Evolutionary conservation across 2,888 invertebrate genomes (phyloP).

Genomic region (Lysandra bellargus): DNA sequence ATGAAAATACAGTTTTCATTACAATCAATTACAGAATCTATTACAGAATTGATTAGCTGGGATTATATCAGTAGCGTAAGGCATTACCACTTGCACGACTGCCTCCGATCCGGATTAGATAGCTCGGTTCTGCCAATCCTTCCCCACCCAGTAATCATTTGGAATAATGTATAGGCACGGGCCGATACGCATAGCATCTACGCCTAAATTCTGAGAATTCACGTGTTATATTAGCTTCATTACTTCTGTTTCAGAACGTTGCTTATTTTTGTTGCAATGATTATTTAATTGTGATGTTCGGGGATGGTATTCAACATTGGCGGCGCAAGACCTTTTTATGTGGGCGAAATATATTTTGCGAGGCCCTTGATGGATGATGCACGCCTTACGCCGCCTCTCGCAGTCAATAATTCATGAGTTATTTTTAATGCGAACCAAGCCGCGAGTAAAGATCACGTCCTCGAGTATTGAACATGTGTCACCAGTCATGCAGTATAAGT

Average conservation of each 20-base stretch:
- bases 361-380: no score
- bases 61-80: slow-evolving; percentile 5
- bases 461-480: no score
- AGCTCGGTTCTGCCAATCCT: slow-evolving; percentile 2
- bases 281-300: background rate
- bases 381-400: no score
- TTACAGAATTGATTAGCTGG: background rate
- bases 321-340: no score
- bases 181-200: background rate
- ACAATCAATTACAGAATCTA: no score
- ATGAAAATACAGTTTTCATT: no score
- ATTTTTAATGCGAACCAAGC: no score
- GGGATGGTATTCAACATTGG: no score
- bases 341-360: no score
- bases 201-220: background rate
- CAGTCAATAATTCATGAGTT: no score
- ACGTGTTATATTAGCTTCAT: background rate
- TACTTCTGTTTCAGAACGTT: background rate
- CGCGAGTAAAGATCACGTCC: no score
- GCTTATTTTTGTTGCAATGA: background rate
- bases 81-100: slow-evolving; percentile 2
- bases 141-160: slow-evolving; percentile 12
- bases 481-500: no score
- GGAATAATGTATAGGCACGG: slow-evolving; percentile 14
- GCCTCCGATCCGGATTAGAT: slow-evolving; percentile 14